Percentiles rank a stretch among this genome's conserved stretches.
Evolutionary conservation across 2,888 invertebrate genomes (phyloP).

Genomic region (Agrotis exclamationis): DNA sequence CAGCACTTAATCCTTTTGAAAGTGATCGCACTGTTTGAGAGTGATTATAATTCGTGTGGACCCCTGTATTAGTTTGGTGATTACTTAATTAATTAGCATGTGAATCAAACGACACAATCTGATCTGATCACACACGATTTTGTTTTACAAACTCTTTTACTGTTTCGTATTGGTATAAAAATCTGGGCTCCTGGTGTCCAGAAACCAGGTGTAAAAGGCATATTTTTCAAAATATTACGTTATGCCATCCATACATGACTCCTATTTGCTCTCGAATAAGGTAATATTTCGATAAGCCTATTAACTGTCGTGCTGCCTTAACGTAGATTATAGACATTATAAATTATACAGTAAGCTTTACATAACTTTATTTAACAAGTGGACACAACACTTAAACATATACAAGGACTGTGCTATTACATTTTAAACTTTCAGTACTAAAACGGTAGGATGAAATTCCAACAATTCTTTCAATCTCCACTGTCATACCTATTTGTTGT

Average conservation of each 20-base stretch:
- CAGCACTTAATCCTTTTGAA: constrained; percentile 12
- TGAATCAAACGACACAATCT: neutral
- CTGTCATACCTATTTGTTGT: too few relatives aligned
- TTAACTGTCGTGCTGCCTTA: neutral
- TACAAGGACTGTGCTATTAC: too few relatives aligned
- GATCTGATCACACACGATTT: neutral
- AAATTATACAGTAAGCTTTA: neutral
- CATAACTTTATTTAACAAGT: constrained; percentile 9
- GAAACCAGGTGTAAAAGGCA: too few relatives aligned
- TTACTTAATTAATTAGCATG: constrained; percentile 13
- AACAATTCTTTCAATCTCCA: too few relatives aligned
- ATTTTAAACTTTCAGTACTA: too few relatives aligned
- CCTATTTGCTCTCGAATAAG: too few relatives aligned
- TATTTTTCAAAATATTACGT: too few relatives aligned
- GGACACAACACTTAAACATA: constrained; percentile 10
- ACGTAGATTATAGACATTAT: neutral
- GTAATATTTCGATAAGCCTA: neutral
- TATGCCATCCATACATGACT: too few relatives aligned
- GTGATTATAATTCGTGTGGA: neutral
- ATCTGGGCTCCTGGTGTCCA: too few relatives aligned
- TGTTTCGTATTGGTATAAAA: too few relatives aligned
- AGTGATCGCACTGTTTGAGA: neutral
- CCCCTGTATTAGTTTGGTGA: neutral
- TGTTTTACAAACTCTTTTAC: too few relatives aligned
- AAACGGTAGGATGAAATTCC: too few relatives aligned